phyloP scores from a whole-genome alignment of 2,797 vertebrate species.

The Falco berigora region DNA sequence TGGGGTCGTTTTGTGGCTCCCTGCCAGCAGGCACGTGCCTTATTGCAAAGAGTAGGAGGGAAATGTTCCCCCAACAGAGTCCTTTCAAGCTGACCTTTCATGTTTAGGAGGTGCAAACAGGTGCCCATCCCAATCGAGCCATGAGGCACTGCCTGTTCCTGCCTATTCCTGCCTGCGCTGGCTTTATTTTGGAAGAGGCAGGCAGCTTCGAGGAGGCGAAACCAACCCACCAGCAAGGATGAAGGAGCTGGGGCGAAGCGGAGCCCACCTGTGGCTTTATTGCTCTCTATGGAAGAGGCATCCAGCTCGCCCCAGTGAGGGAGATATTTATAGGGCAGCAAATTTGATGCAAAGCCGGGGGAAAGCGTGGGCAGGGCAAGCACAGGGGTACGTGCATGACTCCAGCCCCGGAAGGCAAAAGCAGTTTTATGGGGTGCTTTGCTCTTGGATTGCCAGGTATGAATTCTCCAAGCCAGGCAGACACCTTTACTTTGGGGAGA shows the following conservation, averaged over 20 bases:
- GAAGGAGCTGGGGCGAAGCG: not conserved
- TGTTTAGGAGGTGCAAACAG: not conserved
- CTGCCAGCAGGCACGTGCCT: not conserved
- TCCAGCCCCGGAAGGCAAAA: not conserved
- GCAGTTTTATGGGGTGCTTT: not conserved
- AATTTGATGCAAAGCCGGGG: not conserved
- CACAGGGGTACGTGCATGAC: fast-evolving
- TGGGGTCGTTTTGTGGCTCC: not conserved
- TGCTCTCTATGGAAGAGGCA: not conserved
- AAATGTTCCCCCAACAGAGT: not conserved
- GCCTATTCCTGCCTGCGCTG: not conserved
- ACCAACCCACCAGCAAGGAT: not conserved
- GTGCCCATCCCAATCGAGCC: not conserved
- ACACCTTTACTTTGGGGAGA: not conserved
- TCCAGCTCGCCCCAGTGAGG: not conserved
- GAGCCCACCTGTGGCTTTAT: not conserved
- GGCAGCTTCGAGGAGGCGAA: not conserved
- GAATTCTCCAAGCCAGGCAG: not conserved
- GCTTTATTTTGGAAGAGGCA: not conserved
- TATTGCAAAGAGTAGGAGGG: not conserved
- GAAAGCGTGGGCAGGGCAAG: not conserved
- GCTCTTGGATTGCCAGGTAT: not conserved
- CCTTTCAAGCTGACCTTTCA: not conserved
- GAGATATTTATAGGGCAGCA: not conserved
- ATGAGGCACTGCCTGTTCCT: not conserved